Base-by-base conservation (phyloP, 2,797 vertebrate genomes). In the Helicolenus hilgendorfi region DNA sequence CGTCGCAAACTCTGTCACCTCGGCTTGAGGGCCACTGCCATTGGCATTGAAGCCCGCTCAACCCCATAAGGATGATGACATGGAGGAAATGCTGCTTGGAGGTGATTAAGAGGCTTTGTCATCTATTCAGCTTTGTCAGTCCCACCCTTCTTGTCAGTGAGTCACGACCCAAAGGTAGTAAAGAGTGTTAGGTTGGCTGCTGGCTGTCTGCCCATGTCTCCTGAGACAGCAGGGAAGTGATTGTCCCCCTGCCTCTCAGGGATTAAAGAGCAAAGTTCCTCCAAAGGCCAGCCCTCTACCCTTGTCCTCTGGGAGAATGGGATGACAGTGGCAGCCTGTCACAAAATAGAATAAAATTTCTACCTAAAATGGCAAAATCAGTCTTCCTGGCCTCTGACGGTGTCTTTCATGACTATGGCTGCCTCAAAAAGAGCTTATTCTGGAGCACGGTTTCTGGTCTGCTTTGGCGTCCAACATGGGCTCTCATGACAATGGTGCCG, bases 231-330 rank as follows among this genome's bases (percentile, higher is more conserved):
- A 70, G 20, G n/a, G 45, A 64, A 79, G 65, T 49, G 35, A 74
- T 59, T 20, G 64, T 49, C 58, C 67, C 29, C 20, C 45, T 13
- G 77, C 65, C 58, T 77, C 68, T 68, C 65, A 55, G 79, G 74
- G 67, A 85, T 33, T 60, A 74, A 63, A 77, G 81, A 85, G 68
- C 64, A 56, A 81, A 86, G 72, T 79, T 92, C 75, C 18, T 79
- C 38, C 24, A 85, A 63, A 84, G 86, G 62, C 62, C 79, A 60
- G 4, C 10, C 59, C 62, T 78, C 36, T 73, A 64, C 27, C 41
- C 31, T 33, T 11, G 29, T 89, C 80, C 45, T 75, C 70, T 20
- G 81, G 29, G 56, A 82, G 64, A 33, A 63, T 11, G 31, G 65
- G 26, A 63, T 7, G 41, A 64, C 62, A 75, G 64, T 75, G 38